Base-by-base conservation (phyloP, 2,113 vertebrate genomes). In the Antennarius striatus region DNA sequence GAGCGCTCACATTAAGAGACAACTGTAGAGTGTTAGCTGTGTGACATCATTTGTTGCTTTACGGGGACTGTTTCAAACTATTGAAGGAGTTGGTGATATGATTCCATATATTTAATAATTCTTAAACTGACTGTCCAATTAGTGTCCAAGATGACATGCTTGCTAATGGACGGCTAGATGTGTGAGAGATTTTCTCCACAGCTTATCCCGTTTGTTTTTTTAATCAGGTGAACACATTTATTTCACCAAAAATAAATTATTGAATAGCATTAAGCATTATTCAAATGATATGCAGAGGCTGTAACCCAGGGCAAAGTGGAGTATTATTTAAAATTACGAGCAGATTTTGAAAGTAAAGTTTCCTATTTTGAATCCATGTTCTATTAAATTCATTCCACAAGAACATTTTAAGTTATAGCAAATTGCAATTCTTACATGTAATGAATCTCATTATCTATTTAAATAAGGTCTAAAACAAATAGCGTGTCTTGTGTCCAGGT, bases 401-500 rank as follows among this genome's bases (percentile, higher is more conserved):
- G 56, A 70, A 36, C 4, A 36, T 5, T 36, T 4, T 36, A 36
- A 36, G 5, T 36, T 4, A 36, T 36, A 54, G 50, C 22, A 12
- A 68, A 47, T 53, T 49, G 47, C 10, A 60, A 68, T 17, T 36
- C 58, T 15, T 36, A 32, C 15, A 52, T 43, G 1, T n/a, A 17
- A 30, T 28, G 9, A n/a, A 51, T 2, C n/a, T 52, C 64, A 58
- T 65, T 55, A 72, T 47, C n/a, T 58, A 29, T 36, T 16, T 22
- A 22, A 22, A 22, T 22, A 22, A 22, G 22, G 49, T 8, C 28
- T 32, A 48, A 50, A 74, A 81, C 30, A 70, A 79, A 73, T 48
- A 74, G 50, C 10, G 12, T 68, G 66, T 55, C 55, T 62, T 45
- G 15, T 73, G 55, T 64, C 28, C 16, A 77, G 47, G 14, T 77